A percentile compares a stretch with the other conserved stretches of the same genome.
Conservation (phyloP, 2,113 vertebrate genomes). For the Chaenocephalus aceratus region DNA sequence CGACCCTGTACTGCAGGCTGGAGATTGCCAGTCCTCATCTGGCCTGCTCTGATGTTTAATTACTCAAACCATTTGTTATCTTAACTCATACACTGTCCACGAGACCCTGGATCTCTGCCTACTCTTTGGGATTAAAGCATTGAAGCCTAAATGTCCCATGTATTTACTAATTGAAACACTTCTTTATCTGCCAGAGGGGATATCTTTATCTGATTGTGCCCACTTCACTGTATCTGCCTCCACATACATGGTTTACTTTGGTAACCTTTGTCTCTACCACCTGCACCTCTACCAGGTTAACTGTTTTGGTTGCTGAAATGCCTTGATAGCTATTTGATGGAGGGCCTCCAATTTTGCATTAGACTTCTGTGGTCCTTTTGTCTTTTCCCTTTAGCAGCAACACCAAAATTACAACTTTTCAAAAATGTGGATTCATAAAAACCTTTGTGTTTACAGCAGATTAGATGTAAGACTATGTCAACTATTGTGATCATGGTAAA, state of each 20-base stretch:
- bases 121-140: background rate
- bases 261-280: no score
- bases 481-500: no score
- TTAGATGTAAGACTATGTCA: no score
- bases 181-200: slow-evolving; percentile 14
- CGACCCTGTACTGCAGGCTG: slow-evolving; percentile 23
- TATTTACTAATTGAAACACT: slow-evolving; percentile 1
- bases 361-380: no score
- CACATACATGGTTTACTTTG: background rate
- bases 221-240: slow-evolving; percentile 22
- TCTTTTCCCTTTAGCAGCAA: no score
- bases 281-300: no score
- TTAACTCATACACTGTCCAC: background rate
- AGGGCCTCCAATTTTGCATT: no score
- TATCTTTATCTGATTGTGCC: slow-evolving; percentile 36
- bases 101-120: slow-evolving; percentile 7
- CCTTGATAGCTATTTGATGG: no score
- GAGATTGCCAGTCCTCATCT: slow-evolving; percentile 12
- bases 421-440: no score
- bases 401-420: no score
- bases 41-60: slow-evolving; percentile 38
- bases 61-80: slow-evolving; percentile 43
- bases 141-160: background rate
- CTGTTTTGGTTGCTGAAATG: no score
- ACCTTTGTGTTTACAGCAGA: no score